These are phyloP conservation scores for Phalacrocorax aristotelis DNA, from an alignment of 2,113 vertebrate genomes.

Conservation along the genomic window DNA sequence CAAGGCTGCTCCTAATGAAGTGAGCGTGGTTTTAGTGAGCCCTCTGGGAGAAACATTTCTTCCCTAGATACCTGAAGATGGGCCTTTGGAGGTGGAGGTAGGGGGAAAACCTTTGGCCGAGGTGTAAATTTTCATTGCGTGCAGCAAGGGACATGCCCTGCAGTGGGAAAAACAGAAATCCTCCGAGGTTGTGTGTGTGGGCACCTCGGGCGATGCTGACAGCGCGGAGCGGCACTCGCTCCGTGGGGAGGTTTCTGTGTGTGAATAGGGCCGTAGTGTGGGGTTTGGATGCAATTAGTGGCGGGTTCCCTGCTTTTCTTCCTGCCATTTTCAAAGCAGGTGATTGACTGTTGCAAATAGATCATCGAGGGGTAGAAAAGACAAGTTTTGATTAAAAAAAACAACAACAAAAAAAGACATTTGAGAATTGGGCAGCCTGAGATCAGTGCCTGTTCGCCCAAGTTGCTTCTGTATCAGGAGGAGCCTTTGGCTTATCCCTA, in stretches of 20 bases:
- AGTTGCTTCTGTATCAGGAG: background rate
- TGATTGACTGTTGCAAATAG: background rate
- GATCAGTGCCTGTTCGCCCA: background rate
- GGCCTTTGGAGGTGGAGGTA: background rate
- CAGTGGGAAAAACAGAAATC: background rate
- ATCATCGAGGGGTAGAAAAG: background rate
- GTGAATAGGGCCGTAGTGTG: fast-evolving
- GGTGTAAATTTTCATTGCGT: no score
- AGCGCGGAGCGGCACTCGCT: fast-evolving
- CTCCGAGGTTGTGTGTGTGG: background rate
- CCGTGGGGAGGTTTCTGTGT: no score
- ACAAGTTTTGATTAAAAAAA: background rate
- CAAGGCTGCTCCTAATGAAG: background rate
- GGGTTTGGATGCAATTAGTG: fast-evolving
- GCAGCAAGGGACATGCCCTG: background rate
- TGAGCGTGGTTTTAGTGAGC: background rate
- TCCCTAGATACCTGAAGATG: background rate
- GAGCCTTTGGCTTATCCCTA: background rate
- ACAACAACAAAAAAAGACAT: no score
- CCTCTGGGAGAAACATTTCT: background rate
- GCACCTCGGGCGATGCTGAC: fast-evolving
- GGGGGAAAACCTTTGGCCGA: background rate
- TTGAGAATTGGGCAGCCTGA: background rate
- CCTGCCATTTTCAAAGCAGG: background rate
- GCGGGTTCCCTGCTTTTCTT: background rate